A percentile compares a stretch with the other conserved stretches of the same genome.
phyloP scores from a whole-genome alignment of 2,888 invertebrate species.

The Drosophila atroscutellata region DNA sequence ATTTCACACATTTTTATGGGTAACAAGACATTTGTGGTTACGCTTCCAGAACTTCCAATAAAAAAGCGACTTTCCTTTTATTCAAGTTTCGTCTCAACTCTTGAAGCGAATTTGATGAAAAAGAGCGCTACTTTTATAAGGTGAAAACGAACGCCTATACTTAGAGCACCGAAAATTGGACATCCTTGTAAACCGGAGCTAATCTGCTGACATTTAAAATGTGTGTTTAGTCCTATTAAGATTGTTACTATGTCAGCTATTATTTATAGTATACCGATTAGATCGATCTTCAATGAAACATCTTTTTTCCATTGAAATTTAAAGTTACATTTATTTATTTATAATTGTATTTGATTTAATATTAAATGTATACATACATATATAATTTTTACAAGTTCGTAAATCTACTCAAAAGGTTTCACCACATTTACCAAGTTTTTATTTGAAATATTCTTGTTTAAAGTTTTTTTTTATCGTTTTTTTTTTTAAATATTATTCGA shows the following conservation, averaged over 20 bases:
- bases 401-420: slow-evolving; percentile 74
- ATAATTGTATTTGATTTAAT: slow-evolving; percentile 71
- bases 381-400: slow-evolving; percentile 78
- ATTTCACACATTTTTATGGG: too few species aligned
- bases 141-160: background rate
- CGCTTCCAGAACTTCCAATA: background rate
- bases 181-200: background rate
- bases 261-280: background rate
- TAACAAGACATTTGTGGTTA: background rate
- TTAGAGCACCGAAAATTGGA: too few species aligned
- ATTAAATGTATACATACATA: slow-evolving; percentile 75
- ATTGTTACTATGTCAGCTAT: background rate
- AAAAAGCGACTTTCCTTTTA: background rate
- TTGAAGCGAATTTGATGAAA: background rate
- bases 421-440: slow-evolving; percentile 62
- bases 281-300: background rate
- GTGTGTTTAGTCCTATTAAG: background rate
- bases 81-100: background rate
- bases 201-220: background rate
- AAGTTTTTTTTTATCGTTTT: background rate
- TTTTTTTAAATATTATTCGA: slow-evolving; percentile 20
- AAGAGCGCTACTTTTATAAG: background rate
- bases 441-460: slow-evolving; percentile 26
- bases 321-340: slow-evolving; percentile 71
- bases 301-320: slow-evolving; percentile 34